Evolutionary conservation across 2,113 vertebrate genomes (phyloP).

Genomic region (Porphyrio hochstetteri): DNA sequence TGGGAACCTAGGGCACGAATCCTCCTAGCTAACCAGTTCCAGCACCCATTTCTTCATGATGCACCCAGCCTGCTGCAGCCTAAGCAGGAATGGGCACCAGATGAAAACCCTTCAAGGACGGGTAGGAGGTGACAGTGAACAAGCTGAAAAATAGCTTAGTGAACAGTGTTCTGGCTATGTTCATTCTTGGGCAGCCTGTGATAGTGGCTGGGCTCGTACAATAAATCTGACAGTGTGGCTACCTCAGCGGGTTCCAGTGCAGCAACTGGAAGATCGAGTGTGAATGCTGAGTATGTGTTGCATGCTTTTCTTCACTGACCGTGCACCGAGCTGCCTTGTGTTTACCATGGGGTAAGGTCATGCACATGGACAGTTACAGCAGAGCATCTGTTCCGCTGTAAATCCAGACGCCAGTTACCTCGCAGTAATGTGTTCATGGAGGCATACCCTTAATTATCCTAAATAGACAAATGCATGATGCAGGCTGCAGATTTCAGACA

Average conservation of each 20-base stretch:
- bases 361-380: background rate
- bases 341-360: background rate
- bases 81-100: background rate
- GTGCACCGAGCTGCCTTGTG: background rate
- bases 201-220: background rate
- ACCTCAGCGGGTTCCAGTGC: background rate
- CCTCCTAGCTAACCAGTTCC: background rate
- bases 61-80: background rate
- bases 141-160: background rate
- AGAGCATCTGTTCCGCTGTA: slow-evolving; percentile 26
- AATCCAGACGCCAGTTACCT: background rate
- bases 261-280: background rate
- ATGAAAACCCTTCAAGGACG: background rate
- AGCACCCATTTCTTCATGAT: background rate
- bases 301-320: background rate
- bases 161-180: background rate
- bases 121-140: background rate
- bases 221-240: background rate
- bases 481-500: slow-evolving; percentile 33
- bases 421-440: background rate
- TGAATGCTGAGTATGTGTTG: background rate
- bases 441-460: slow-evolving; percentile 35
- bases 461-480: slow-evolving; percentile 21
- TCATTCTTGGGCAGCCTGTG: background rate
- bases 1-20: background rate